Percentiles rank a stretch among this genome's conserved stretches.
Evolutionary conservation across 2,888 invertebrate species (phyloP).

Genomic region (Pyralis farinalis): DNA sequence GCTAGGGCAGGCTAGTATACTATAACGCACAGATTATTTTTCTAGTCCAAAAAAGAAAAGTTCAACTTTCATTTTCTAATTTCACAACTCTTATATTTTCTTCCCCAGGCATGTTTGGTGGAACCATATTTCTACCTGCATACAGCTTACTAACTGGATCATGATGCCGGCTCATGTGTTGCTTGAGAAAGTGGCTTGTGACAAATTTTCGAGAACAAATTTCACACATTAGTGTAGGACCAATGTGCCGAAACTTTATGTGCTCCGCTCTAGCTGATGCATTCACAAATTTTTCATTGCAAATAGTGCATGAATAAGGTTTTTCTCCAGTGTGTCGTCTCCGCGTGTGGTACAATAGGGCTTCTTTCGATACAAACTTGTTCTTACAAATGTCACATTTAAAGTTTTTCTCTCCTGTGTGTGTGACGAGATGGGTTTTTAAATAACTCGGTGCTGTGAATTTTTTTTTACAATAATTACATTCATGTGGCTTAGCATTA

Average conservation of each 20-base stretch:
- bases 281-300: conserved; percentile 63
- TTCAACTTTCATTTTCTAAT: conserved; percentile 1
- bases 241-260: conserved; percentile 63
- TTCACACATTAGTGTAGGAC: conserved; percentile 60
- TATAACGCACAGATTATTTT: too few relatives aligned
- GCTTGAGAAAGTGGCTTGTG: conserved; percentile 56
- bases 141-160: conserved; percentile 62
- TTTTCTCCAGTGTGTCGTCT: conserved; percentile 71
- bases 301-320: conserved; percentile 59
- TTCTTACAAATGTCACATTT: conserved; percentile 54
- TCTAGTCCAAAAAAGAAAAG: too few relatives aligned
- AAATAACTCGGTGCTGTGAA: conserved; percentile 71
- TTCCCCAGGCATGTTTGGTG: conserved; percentile 49
- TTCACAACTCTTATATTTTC: conserved; percentile 41
- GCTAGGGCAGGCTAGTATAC: too few relatives aligned
- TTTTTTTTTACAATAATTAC: conserved; percentile 56
- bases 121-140: conserved; percentile 42
- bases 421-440: conserved; percentile 61
- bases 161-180: conserved; percentile 59
- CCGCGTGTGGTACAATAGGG: conserved; percentile 62
- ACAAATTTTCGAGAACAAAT: conserved; percentile 65
- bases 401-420: conserved; percentile 66
- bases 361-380: conserved; percentile 66
- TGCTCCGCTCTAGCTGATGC: conserved; percentile 69
- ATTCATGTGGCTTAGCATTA: conserved; percentile 59